Base-by-base conservation (phyloP, 2,113 vertebrate species). In the Myrmecobius fasciatus region DNA sequence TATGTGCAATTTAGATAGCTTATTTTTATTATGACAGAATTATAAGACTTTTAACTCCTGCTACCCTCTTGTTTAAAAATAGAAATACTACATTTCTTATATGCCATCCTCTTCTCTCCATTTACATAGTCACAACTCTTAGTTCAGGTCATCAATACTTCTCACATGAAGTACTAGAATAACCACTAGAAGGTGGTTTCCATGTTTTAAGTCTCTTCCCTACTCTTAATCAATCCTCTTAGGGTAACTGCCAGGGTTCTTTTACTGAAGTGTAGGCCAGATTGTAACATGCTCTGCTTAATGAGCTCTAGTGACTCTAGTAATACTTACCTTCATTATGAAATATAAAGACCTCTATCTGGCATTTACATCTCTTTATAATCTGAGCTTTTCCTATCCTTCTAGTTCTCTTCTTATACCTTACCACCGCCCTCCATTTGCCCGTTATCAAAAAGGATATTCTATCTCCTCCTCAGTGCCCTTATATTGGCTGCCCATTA, bases 1-100 rank as follows among this genome's bases (percentile, higher is more conserved):
- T 51, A 93, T 22, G n/a, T 24, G 36, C 36, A 17, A 17, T 20
- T 83, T 83, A 43, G 67, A 83, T 22, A 92, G 56, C 0, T 49
- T 96, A 43, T 95, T 93, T 36, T 97, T 51, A 25, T 20, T 95
- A 91, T 96, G 51, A 53, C 3, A 91, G 93, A 96, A 90, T 25
- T 92, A 5, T 67, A 94, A 89, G 47, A 94, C 56, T 93, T 75
- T 75, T 10, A 92, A 94, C 5, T 95, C 53, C 52, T 95, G 91
- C 49, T 56, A 95, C 24, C 8, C 5, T 94, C 11, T 93, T 48
- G 89, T 60, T 60, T 94, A 91, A 17, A 25, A 92, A 56, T 89
- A 91, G 31, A 96, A 91, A 8, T 24, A 75, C 36, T 75, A 20
- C 6, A 43, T 83, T 22, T 43, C 20, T 43, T 43, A 43, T 24